Percentiles rank a stretch among this genome's conserved stretches.
Conservation (phyloP, 2,888 invertebrate species). For the Pediacus dermestoides region DNA sequence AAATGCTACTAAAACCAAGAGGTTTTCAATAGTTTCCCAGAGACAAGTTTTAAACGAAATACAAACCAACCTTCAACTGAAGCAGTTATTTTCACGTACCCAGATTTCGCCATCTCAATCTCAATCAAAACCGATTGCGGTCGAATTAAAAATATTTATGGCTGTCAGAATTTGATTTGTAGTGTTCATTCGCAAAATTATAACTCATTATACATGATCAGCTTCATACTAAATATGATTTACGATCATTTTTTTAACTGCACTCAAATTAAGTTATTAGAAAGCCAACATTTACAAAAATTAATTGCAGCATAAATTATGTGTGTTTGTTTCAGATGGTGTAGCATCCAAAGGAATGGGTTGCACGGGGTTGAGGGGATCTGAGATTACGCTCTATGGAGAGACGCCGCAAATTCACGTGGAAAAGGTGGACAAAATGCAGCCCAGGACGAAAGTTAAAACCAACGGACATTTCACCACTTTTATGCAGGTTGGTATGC, state of each 20-base stretch:
- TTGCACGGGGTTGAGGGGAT: constrained; percentile 52
- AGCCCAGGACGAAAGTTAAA: constrained; percentile 57
- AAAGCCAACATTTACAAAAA: no score
- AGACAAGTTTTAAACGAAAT: no score
- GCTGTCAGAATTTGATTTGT: constrained; percentile 24
- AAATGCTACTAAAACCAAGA: no score
- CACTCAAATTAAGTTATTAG: constrained; percentile 18
- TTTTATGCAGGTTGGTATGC: constrained; percentile 57
- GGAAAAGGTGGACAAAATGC: constrained; percentile 36
- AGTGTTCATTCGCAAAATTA: constrained; percentile 18
- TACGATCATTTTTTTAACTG: constrained; percentile 11
- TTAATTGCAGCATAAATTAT: no score
- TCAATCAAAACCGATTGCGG: constrained; percentile 17
- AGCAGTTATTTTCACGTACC: no score
- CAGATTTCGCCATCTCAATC: constrained; percentile 14
- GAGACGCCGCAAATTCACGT: constrained; percentile 34
- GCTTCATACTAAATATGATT: constrained; percentile 15
- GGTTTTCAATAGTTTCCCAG: no score
- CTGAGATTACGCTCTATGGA: constrained; percentile 50
- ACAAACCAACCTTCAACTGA: no score
- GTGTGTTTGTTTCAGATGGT: constrained; percentile 23
- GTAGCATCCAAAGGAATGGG: constrained; percentile 39
- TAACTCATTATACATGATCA: constrained; percentile 15
- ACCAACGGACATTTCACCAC: constrained; percentile 66
- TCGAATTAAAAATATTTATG: constrained; percentile 25